Base-by-base conservation (phyloP, 2,797 vertebrate genomes). In the Heterohyrax brucei region DNA sequence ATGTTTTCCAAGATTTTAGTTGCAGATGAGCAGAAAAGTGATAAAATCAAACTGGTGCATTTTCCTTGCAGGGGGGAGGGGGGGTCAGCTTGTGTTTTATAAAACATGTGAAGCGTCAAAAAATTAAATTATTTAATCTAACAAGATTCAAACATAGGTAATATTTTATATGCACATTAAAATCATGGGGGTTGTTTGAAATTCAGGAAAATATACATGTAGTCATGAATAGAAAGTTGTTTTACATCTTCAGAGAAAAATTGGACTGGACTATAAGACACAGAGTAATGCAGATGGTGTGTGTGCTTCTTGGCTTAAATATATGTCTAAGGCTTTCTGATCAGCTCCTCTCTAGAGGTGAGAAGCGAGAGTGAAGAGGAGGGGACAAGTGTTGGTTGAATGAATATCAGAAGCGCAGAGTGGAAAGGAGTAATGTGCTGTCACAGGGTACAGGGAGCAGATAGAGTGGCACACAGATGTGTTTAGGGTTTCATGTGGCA, bases 61-160 rank as follows among this genome's bases (percentile, higher is more conserved):
- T 94, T 26, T 87, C 73, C 3, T 90, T 89, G 3, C 46, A 88
- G 18, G 18, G 14, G 30, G 70, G 50, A 81, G 89, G 18, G 18
- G 10, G 30, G 70, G 50, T 87, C 44, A 88, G 56, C 39, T 86
- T 89, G n/a, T n/a, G 8, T 62, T 93, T 93, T 91, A 72, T 39
- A 62, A 87, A 75, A 21, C 30, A n/a, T 22, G 53, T 39, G 21
- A 95, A 89, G 14, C 26, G 3, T 10, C 53, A 85, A 28, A 50
- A 95, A 79, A 90, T 89, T 56, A 68, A 95, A 95, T 84, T 73
- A 94, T 70, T 83, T 79, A 93, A 64, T 44, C 33, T 95, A 79
- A 79, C 87, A 8, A 95, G 7, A 64, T 28, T 19, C 19, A 97
- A 92, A n/a, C 24, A 72, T 44, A 24, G 6, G 5, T 96, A 76